These are phyloP conservation scores for Oostethus manadensis DNA, from an alignment of 2,113 vertebrate species.

Conservation along the genomic window DNA sequence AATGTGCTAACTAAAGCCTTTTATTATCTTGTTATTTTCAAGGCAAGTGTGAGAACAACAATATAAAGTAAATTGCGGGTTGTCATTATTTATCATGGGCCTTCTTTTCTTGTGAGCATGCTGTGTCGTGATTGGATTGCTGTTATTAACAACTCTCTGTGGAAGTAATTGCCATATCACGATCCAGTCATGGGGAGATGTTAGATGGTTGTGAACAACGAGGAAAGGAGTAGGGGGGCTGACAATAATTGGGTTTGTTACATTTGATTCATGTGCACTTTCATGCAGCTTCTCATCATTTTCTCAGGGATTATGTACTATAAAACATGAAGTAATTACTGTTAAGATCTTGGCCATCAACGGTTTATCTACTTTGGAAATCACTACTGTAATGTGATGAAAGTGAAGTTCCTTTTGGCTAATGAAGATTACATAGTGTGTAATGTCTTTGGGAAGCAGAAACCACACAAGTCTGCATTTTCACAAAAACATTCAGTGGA, in stretches of 20 bases:
- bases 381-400: constrained; percentile 32
- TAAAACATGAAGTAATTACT: constrained; percentile 70
- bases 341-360: constrained; percentile 56
- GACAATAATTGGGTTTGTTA: constrained; percentile 66
- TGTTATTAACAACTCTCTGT: constrained; percentile 62
- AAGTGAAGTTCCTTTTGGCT: constrained; percentile 47
- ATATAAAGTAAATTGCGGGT: constrained; percentile 54
- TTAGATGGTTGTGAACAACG: constrained; percentile 46
- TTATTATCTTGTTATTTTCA: constrained; percentile 34
- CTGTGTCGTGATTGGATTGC: constrained; percentile 63
- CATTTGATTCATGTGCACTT: constrained; percentile 63
- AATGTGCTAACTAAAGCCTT: constrained; percentile 1
- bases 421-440: constrained; percentile 40
- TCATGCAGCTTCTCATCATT: constrained; percentile 58
- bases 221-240: constrained; percentile 38
- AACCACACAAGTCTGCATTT: too few relatives aligned
- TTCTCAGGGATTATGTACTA: constrained; percentile 58
- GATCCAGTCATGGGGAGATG: constrained; percentile 56
- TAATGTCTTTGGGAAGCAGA: constrained; percentile 31
- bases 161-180: constrained; percentile 63
- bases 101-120: constrained; percentile 36
- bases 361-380: constrained; percentile 57
- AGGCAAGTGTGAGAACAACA: constrained; percentile 47
- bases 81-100: constrained; percentile 55
- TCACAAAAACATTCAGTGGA: too few relatives aligned